These are phyloP conservation scores for Chlorops oryzae DNA, from an alignment of 1,140 invertebrate genomes.

Conservation along the genomic window DNA sequence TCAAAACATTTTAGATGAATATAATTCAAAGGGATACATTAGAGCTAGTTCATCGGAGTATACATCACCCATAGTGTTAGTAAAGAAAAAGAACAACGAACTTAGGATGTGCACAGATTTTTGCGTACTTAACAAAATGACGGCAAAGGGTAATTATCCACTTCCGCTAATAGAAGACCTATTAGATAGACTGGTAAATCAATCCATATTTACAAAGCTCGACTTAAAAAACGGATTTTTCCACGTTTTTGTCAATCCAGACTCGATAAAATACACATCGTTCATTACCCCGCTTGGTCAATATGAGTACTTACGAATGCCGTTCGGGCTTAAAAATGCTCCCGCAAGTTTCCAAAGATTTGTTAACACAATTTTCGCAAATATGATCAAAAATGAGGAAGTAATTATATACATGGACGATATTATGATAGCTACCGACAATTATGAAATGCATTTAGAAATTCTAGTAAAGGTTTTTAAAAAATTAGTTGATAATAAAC, in stretches of 20 bases:
- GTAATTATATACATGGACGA: conserved; percentile 21
- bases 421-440: conserved; percentile 18
- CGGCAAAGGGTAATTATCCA: conserved; percentile 15
- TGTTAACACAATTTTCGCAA: conserved; percentile 19
- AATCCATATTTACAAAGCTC: conserved; percentile 16
- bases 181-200: conserved; percentile 11
- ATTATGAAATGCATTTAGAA: conserved; percentile 16
- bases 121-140: conserved; percentile 17
- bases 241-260: conserved; percentile 17
- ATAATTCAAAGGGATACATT: too few species aligned
- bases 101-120: conserved; percentile 22
- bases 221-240: conserved; percentile 16
- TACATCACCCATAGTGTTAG: too few species aligned
- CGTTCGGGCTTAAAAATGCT: conserved; percentile 24
- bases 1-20: too few species aligned
- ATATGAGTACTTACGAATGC: conserved; percentile 29
- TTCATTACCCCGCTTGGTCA: conserved; percentile 23
- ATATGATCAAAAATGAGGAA: conserved; percentile 1
- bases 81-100: conserved; percentile 16
- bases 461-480: conserved; percentile 18
- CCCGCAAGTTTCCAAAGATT: conserved; percentile 24
- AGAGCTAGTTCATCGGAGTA: too few species aligned
- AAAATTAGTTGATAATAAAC: conserved; percentile 10
- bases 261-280: conserved; percentile 19
- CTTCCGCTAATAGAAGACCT: conserved; percentile 19